Base-by-base conservation (phyloP, 2,797 vertebrate genomes). In the Eupleurogrammus muticus region DNA sequence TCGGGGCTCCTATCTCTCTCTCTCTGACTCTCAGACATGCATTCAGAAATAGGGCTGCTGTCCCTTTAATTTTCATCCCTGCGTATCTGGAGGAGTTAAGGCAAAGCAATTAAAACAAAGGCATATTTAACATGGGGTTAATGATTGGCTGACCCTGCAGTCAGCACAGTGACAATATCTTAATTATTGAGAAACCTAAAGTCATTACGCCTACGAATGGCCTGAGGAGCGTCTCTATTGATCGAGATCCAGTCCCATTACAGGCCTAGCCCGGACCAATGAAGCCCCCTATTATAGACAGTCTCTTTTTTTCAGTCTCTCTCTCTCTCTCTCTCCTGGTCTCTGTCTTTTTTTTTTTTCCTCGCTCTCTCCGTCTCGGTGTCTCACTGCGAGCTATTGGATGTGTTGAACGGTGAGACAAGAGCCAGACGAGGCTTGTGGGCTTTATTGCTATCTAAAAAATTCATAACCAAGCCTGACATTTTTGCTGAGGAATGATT, bases 141-240 rank as follows among this genome's bases (percentile, higher is more conserved):
- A 95, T 94, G 94, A 95, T 93, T 90, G 89, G 84, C 92, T 94
- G 94, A 95, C 94, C 94, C 90, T 80, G 90, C 88, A 92, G 93
- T 93, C 93, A 93, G 91, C 86, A 70, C 87, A 82, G 87, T 93
- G 93, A 94, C 94, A 94, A 93, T 94, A 94, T 94, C 93, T 94
- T 94, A 93, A 95, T 95, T 94, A 94, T 92, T 93, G 92, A 93
- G 92, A 92, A 94, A 92, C 83, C 92, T 90, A 93, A 93, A 94
- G 92, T 92, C 93, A 94, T 95, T 94, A 93, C 84, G 91, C 91
- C 91, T 87, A 87, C 88, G 88, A 92, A 92, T 91, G 90, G 93
- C 92, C 92, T 53, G 87, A 90, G 91, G 92, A 92, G 84, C 87
- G 72, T 91, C 87, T 86, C 90, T 93, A 94, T 95, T 93, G 93